Conservation (phyloP, 2,888 invertebrate genomes). For the Cosmia trapezina region DNA sequence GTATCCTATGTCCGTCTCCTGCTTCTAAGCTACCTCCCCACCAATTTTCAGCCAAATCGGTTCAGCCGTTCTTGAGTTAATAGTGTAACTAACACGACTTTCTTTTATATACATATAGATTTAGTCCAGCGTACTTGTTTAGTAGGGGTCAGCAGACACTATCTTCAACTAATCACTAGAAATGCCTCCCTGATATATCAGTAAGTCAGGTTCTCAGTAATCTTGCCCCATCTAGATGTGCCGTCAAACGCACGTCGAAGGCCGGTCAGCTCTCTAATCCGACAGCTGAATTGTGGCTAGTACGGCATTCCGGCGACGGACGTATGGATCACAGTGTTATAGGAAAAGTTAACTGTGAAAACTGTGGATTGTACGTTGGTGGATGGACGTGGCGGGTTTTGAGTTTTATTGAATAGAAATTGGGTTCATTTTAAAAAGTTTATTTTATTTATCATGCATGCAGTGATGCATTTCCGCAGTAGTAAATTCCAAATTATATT, state of each 20-base stretch:
- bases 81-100: too few relatives aligned
- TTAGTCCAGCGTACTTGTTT: too few relatives aligned
- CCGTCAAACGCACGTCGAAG: slow-evolving; percentile 39
- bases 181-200: neutral
- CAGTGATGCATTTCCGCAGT: too few relatives aligned
- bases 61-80: too few relatives aligned
- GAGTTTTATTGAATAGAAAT: neutral
- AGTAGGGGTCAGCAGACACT: too few relatives aligned
- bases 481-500: too few relatives aligned
- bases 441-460: too few relatives aligned
- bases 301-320: neutral
- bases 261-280: slow-evolving; percentile 29
- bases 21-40: too few relatives aligned
- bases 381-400: neutral
- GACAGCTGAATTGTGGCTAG: slow-evolving; percentile 52
- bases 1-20: too few relatives aligned
- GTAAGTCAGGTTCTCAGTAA: slow-evolving; percentile 17
- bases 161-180: slow-evolving; percentile 2
- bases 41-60: too few relatives aligned
- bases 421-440: too few relatives aligned
- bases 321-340: neutral
- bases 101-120: too few relatives aligned
- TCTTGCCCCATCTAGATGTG: slow-evolving; percentile 44
- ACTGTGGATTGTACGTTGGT: neutral
- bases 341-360: neutral